phyloP scores from a whole-genome alignment of 2,113 vertebrate genomes.

The Arenaria interpres region DNA sequence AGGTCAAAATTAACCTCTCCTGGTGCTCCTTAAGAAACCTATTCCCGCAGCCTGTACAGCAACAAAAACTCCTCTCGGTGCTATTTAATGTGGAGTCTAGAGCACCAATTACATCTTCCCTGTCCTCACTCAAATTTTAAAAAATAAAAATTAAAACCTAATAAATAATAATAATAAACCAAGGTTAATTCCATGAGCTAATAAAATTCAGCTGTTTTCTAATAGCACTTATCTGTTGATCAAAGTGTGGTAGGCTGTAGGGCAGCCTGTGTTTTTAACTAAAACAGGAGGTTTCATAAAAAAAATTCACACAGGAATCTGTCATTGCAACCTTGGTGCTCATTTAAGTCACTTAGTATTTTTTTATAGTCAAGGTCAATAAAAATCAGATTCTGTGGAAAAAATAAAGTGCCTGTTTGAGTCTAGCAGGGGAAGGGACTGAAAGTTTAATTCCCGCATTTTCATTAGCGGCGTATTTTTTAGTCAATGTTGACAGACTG shows the following conservation, averaged over 20 bases:
- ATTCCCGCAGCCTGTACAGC: not conserved
- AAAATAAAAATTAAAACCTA: not conserved
- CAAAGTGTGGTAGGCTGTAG: not conserved
- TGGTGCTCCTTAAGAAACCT: not conserved
- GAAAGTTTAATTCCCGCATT: constrained; percentile 34
- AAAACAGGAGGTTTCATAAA: constrained; percentile 16
- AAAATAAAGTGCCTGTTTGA: not conserved
- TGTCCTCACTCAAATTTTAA: not conserved
- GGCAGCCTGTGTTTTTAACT: not conserved
- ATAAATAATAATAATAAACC: not conserved
- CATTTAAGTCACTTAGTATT: constrained; percentile 63
- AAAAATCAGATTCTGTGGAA: constrained; percentile 29
- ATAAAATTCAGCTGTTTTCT: not conserved
- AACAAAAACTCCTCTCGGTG: not conserved
- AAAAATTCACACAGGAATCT: constrained; percentile 47
- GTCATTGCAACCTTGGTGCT: constrained; percentile 21
- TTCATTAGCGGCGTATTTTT: not conserved
- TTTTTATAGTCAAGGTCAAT: constrained; percentile 41
- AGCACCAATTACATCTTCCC: not conserved
- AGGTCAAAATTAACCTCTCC: not conserved
- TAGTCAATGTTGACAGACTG: constrained; percentile 35
- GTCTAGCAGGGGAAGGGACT: not conserved
- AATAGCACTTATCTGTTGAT: not conserved
- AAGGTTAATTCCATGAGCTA: not conserved
- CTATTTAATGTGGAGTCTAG: not conserved